phyloP scores from a whole-genome alignment of 2,113 vertebrate species.

The Atherinomorus stipes region DNA sequence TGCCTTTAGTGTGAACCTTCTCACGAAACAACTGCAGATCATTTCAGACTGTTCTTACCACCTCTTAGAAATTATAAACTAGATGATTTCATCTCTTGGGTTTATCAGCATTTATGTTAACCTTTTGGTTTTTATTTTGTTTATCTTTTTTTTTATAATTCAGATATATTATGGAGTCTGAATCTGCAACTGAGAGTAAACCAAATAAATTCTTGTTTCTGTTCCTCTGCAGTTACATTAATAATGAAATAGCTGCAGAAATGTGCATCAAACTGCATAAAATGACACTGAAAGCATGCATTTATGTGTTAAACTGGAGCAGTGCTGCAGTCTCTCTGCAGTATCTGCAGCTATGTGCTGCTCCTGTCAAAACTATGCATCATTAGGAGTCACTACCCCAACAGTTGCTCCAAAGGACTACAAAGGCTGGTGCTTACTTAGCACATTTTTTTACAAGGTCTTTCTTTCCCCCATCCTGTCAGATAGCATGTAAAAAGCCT shows the following conservation, averaged over 20 bases:
- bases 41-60: background rate
- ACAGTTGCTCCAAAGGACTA: constrained; percentile 5
- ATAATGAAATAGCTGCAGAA: constrained; percentile 3
- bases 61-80: background rate
- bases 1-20: too few relatives aligned
- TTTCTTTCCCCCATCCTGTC: background rate
- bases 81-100: constrained; percentile 15
- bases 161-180: background rate
- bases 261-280: background rate
- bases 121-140: background rate
- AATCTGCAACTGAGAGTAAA: constrained; percentile 1
- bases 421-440: constrained; percentile 39
- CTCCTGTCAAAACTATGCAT: constrained; percentile 36
- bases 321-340: constrained; percentile 62
- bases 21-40: too few relatives aligned
- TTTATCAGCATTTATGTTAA: background rate
- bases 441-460: constrained; percentile 24
- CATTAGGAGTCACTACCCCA: constrained; percentile 10
- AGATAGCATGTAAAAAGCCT: background rate
- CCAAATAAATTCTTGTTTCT: background rate
- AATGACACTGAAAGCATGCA: background rate
- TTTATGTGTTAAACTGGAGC: background rate
- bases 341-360: constrained; percentile 41
- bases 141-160: background rate
- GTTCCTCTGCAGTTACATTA: background rate